These are phyloP conservation scores for Saguinus midas DNA, from an alignment of 2,113 vertebrate genomes.

Conservation along the genomic window DNA sequence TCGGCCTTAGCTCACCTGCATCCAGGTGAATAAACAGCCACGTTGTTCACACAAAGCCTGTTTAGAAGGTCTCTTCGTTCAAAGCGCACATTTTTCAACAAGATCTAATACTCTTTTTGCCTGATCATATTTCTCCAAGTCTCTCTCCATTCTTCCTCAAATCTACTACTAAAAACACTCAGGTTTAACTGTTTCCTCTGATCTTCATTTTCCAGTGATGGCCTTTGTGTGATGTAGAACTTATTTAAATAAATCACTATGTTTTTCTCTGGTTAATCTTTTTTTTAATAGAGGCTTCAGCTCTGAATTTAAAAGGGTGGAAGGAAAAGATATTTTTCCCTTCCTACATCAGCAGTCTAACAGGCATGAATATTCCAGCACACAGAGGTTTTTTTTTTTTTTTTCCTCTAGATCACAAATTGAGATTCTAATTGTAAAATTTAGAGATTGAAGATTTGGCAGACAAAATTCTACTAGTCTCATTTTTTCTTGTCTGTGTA, in stretches of 20 bases:
- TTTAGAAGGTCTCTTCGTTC: too few relatives aligned
- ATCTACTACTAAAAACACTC: neutral
- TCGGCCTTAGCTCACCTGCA: too few relatives aligned
- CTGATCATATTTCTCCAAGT: neutral
- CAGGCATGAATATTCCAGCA: neutral
- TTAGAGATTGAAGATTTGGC: neutral
- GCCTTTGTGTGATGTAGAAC: neutral
- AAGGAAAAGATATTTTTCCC: neutral
- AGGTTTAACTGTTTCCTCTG: neutral
- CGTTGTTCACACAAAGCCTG: too few relatives aligned
- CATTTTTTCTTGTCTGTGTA: neutral
- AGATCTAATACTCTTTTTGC: neutral
- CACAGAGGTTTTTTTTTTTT: neutral
- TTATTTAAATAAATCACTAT: neutral
- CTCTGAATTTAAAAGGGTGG: neutral
- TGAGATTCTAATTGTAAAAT: constrained; percentile 30
- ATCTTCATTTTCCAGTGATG: neutral
- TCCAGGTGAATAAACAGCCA: too few relatives aligned
- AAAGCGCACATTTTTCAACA: too few relatives aligned
- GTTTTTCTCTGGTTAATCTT: neutral
- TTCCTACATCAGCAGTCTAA: neutral
- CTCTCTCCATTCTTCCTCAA: neutral
- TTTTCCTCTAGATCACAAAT: neutral
- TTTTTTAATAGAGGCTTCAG: neutral
- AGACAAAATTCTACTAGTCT: neutral